Evolutionary conservation across 2,797 vertebrate genomes (phyloP), one percentile per base, ranked within the genome.

Genomic region (Orientallactaga sibirica): DNA sequence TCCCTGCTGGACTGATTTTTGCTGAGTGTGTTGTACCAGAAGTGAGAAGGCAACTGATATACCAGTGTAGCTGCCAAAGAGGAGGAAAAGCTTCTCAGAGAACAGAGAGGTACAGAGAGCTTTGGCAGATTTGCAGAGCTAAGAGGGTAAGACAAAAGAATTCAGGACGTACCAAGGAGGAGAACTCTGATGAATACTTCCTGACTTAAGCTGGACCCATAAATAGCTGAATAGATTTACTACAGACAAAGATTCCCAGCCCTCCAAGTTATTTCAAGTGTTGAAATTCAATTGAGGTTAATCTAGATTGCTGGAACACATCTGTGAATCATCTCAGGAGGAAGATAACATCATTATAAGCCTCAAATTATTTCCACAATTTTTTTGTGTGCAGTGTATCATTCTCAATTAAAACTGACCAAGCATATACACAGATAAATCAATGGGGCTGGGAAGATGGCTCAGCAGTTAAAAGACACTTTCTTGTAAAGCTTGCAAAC

Each of bases 261-360:
- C 8, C 16, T 92, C 73, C 37, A 76, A 67, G 87, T 93, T 4
- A 92, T 48, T 66, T 80, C 22, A 90, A 87, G 22, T n/a, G 58
- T 68, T 91, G 27, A 77, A 90, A 64, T 90, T 92, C 24, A 55
- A 58, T 3, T 68, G n/a, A 86, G 15, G 6, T 81, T 80, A 85
- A 85, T 92, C 75, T 88, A 80, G 15, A 77, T 77, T 80, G 6
- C 22, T 91, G 88, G 25, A 33, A 29, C 37, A 33, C 24, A 8
- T 29, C 37, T 90, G 73, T 22, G n/a, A 92, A 87, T 80, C 66
- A 4, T 19, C 29, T 61, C 22, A 87, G 64, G 43, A 90, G 29
- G 90, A 81, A 87, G 85, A 81, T 10, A 73, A 29, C 15, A 66
- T 80, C 15, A 66, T 80, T 29, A 1, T 87, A 71, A 92, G 18